A percentile compares a stretch with the other conserved stretches of the same genome.
These are phyloP conservation scores for Mesorhabditis spiculigera DNA, from an alignment of 2,888 invertebrate species.

Conservation along the genomic window DNA sequence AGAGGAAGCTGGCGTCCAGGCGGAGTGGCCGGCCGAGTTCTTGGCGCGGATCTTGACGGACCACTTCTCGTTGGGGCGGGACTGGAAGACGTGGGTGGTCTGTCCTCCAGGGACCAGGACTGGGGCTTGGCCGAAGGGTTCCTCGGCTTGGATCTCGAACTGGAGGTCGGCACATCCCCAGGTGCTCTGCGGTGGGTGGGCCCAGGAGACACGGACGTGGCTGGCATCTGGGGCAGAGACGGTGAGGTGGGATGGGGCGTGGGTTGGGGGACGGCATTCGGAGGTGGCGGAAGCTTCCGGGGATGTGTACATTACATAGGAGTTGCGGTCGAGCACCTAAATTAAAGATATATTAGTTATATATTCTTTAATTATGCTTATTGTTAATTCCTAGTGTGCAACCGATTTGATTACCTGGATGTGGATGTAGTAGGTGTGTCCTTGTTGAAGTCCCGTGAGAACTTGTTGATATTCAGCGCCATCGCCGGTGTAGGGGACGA, in stretches of 20 bases:
- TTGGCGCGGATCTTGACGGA: constrained; percentile 46
- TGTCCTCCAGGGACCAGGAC: constrained; percentile 45
- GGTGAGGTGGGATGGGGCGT: constrained; percentile 53
- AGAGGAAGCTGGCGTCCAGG: constrained; percentile 50
- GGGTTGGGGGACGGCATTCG: constrained; percentile 48
- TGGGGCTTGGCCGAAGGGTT: constrained; percentile 45
- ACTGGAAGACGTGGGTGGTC: constrained; percentile 52
- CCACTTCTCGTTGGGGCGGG: constrained; percentile 54
- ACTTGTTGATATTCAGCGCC: constrained; percentile 47
- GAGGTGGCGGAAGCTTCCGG: constrained; percentile 47
- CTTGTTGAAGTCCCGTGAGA: constrained; percentile 47
- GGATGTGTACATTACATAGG: constrained; percentile 56
- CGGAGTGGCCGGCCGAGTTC: constrained; percentile 54
- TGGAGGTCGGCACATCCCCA: constrained; percentile 50
- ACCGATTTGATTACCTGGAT: constrained; percentile 25
- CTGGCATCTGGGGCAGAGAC: constrained; percentile 45
- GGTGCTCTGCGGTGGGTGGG: constrained; percentile 36
- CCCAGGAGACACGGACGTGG: constrained; percentile 48
- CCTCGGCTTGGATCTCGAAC: constrained; percentile 49
- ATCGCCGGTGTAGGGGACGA: constrained; percentile 56
- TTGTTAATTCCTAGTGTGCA: neutral
- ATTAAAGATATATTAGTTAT: constrained; percentile 12
- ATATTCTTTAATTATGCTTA: too few relatives aligned
- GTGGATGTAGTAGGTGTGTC: constrained; percentile 44
- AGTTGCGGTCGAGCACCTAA: constrained; percentile 54